Conservation (phyloP, 2,888 invertebrate genomes). For the Plebejus melissa region DNA sequence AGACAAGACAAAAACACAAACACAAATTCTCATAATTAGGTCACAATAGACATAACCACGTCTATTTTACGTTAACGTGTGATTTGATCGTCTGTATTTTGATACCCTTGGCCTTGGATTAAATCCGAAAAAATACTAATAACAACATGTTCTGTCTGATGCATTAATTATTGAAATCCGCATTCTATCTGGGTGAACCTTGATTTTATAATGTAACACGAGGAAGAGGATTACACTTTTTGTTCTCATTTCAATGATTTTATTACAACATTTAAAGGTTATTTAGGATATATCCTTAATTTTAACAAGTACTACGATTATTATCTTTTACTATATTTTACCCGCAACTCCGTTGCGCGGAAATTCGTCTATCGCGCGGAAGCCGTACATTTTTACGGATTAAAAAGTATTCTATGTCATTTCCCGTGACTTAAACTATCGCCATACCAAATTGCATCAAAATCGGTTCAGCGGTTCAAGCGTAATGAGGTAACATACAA, state of each 20-base stretch:
- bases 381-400: too few relatives aligned
- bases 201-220: slow-evolving; percentile 13
- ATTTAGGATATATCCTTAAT: not conserved
- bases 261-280: not conserved
- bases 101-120: not conserved
- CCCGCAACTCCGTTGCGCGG: too few relatives aligned
- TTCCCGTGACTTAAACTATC: too few relatives aligned
- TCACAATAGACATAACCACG: too few relatives aligned
- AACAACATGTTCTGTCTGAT: not conserved
- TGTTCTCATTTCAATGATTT: not conserved
- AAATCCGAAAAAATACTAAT: not conserved
- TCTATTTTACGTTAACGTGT: too few relatives aligned
- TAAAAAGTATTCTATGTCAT: too few relatives aligned
- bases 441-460: too few relatives aligned
- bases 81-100: not conserved
- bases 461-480: too few relatives aligned
- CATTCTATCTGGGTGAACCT: slow-evolving; percentile 9
- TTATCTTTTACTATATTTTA: too few relatives aligned
- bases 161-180: slow-evolving; percentile 8
- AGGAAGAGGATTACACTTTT: slow-evolving; percentile 4
- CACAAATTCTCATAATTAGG: too few relatives aligned
- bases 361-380: too few relatives aligned
- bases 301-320: not conserved
- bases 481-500: not conserved
- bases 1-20: too few relatives aligned